Conservation (phyloP, 2,797 vertebrate species). For the Anabas testudineus region DNA sequence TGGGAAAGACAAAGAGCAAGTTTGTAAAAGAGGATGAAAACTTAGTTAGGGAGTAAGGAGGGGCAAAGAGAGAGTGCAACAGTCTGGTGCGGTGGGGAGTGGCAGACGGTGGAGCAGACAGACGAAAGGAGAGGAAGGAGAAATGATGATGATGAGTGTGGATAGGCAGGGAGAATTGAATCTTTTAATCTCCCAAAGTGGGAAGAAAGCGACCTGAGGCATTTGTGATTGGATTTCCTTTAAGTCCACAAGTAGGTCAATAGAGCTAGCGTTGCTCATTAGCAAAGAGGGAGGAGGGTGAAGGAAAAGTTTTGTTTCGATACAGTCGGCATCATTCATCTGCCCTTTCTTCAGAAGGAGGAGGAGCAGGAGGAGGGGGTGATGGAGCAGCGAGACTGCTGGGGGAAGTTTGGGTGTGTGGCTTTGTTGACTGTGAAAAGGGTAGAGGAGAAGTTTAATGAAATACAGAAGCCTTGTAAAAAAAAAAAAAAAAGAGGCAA, state of each 20-base stretch:
- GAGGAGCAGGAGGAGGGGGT: conserved; percentile 10
- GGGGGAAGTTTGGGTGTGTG: conserved; percentile 36
- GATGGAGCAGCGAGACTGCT: conserved; percentile 18
- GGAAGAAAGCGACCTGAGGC: conserved; percentile 82
- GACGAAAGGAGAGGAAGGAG: conserved; percentile 67
- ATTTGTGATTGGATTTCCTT: conserved; percentile 86
- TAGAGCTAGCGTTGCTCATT: conserved; percentile 77
- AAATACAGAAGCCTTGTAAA: conserved; percentile 40
- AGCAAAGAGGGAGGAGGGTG: conserved; percentile 63
- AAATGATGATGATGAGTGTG: conserved; percentile 79
- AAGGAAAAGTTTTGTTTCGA: conserved; percentile 70
- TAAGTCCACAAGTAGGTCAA: conserved; percentile 82
- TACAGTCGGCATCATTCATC: conserved; percentile 69
- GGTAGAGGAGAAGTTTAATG: conserved; percentile 39
- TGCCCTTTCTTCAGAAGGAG: conserved; percentile 59
- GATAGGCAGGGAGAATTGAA: conserved; percentile 82
- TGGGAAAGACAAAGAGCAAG: conserved; percentile 66
- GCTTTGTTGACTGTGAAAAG: conserved; percentile 55
- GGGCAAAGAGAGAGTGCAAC: conserved; percentile 13
- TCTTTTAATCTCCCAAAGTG: conserved; percentile 87
- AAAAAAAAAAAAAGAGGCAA: conserved; percentile 39
- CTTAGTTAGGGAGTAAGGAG: conserved; percentile 53
- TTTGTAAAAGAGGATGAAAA: conserved; percentile 70
- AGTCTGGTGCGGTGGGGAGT: conserved; percentile 22
- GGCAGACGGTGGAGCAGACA: conserved; percentile 37